Base-by-base conservation (phyloP, 2,113 vertebrate species). In the Catharus minimus region DNA sequence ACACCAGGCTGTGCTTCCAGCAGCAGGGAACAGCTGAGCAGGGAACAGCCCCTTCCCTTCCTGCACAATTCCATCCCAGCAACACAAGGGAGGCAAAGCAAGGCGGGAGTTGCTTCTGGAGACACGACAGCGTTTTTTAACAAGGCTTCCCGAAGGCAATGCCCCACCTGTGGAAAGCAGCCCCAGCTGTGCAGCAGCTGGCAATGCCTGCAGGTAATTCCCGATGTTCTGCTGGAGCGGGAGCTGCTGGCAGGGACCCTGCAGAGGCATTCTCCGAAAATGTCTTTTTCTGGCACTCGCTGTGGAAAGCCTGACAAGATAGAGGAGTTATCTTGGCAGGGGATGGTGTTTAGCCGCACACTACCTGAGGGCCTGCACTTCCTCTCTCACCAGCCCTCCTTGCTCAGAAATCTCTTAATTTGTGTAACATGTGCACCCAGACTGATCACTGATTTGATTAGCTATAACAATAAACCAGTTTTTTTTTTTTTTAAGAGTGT, bases 241-340 rank as follows among this genome's bases (percentile, higher is more conserved):
- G 49, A 56, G 2, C 4, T 5, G 4, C 82, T 49, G 53, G 5
- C 65, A 24, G 43, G 15, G 62, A 55, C 5, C 11, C 3, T 0
- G 47, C 41, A 27, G 13, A 27, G 55, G 0, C 9, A 4, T 23
- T 57, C 74, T 15, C 62, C 13, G 36, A 28, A 66, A 39, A 1
- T 2, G 28, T 4, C 4, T 11, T 44, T 38, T 78, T 74, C 87
- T 92, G 92, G 90, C 94, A 64, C 47, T 8, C 39, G 4, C 5
- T 15, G 13, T 95, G 94, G 94, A 97, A 94, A 96, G 5, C 62
- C 89, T 95, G 95, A 94, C 80, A 66, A 77, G 85, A 89, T 0
- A 80, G 65, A n/a, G 71, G 11, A 85, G 27, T 56, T 84, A 8
- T 83, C 77, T 39, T 88, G 96, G 90, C 93, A 46, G 64, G 80